Conservation (phyloP, 2,888 invertebrate genomes). For the Scrobipalpa costella region DNA sequence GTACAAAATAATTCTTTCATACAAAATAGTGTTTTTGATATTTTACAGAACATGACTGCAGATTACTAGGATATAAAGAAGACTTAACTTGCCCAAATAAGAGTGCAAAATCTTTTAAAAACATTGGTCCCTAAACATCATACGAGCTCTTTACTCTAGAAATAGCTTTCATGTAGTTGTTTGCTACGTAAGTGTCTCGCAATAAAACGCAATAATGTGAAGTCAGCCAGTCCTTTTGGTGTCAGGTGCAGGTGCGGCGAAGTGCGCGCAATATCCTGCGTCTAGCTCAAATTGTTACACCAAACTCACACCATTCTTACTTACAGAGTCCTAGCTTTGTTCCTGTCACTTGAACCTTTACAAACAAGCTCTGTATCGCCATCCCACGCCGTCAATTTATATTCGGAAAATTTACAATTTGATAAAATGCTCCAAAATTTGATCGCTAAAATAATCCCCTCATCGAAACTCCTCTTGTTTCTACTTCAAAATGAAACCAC, state of each 20-base stretch:
- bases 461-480: conserved; percentile 15
- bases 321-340: conserved; percentile 2
- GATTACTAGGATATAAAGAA: too few species aligned
- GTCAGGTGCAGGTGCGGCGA: conserved; percentile 67
- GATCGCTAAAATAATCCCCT: conserved; percentile 15
- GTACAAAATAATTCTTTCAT: too few species aligned
- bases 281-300: conserved; percentile 15
- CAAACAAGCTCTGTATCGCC: neutral
- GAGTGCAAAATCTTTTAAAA: too few species aligned
- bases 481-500: conserved; percentile 28
- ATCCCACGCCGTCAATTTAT: conserved; percentile 3
- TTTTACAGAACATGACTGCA: too few species aligned
- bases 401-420: conserved; percentile 13
- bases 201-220: conserved; percentile 55
- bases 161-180: conserved; percentile 7
- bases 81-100: too few species aligned
- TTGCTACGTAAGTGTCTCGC: conserved; percentile 40
- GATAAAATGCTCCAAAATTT: conserved; percentile 14
- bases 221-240: conserved; percentile 44
- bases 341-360: neutral
- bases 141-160: too few species aligned
- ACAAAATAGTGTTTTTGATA: too few species aligned
- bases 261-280: conserved; percentile 57
- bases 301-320: conserved; percentile 18
- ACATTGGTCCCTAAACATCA: too few species aligned